A percentile compares a stretch with the other conserved stretches of the same genome.
These are phyloP conservation scores for Panurus biarmicus DNA, from an alignment of 2,113 vertebrate species.

Conservation along the genomic window DNA sequence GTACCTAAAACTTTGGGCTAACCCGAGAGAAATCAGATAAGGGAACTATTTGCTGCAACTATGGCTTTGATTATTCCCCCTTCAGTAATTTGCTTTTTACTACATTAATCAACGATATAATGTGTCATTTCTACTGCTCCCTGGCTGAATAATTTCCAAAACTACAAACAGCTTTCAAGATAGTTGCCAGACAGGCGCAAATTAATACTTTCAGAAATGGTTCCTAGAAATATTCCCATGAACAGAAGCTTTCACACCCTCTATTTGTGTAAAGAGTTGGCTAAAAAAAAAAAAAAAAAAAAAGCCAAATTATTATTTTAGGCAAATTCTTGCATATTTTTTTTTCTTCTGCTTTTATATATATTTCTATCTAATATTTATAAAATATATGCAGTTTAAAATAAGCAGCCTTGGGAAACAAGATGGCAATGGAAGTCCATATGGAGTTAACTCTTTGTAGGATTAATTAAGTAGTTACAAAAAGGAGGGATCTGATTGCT, in stretches of 20 bases:
- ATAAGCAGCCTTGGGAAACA: background rate
- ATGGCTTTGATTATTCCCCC: slow-evolving; percentile 46
- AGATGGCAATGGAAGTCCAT: background rate
- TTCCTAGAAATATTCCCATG: slow-evolving; percentile 15
- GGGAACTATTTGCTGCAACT: slow-evolving; percentile 47
- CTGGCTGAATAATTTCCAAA: slow-evolving; percentile 52
- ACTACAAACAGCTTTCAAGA: slow-evolving; percentile 51
- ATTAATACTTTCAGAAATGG: slow-evolving; percentile 39
- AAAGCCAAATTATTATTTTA: background rate
- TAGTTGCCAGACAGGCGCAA: slow-evolving; percentile 43
- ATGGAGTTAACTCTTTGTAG: background rate
- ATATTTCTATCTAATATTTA: background rate
- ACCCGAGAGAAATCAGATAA: slow-evolving; percentile 37
- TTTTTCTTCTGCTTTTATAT: background rate
- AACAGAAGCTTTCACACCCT: background rate
- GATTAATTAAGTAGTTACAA: background rate
- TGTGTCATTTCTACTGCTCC: slow-evolving; percentile 41
- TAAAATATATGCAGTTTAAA: background rate
- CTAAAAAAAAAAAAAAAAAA: background rate
- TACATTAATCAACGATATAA: slow-evolving; percentile 48
- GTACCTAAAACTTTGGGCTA: slow-evolving; percentile 5
- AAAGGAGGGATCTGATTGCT: background rate
- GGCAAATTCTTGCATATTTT: background rate
- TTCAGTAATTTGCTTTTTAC: slow-evolving; percentile 47
- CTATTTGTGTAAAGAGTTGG: background rate